Evolutionary conservation across 2,888 invertebrate species (phyloP).

Genomic region (Microctonus aethiopoides): DNA sequence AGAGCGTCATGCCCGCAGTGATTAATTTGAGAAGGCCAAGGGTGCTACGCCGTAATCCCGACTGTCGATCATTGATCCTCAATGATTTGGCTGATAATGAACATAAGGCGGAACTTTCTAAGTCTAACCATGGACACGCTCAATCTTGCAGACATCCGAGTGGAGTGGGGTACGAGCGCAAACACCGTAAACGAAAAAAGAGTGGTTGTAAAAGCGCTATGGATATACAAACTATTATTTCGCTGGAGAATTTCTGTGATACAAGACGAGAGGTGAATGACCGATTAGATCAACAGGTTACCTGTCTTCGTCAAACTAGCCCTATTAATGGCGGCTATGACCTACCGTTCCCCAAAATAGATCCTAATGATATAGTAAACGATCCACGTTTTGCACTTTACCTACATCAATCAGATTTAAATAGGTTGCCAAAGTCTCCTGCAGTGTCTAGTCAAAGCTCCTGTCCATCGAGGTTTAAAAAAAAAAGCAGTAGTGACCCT

Average conservation of each 20-base stretch:
- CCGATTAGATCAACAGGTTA: background rate
- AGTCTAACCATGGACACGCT: conserved; percentile 16
- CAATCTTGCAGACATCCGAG: background rate
- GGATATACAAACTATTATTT: background rate
- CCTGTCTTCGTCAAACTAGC: background rate
- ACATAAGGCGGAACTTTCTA: background rate
- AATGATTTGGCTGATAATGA: background rate
- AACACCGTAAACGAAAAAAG: conserved; percentile 10
- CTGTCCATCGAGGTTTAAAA: conserved; percentile 20
- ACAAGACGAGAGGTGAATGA: background rate
- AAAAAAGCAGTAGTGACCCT: conserved; percentile 4
- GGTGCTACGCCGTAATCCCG: conserved; percentile 61
- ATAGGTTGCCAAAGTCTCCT: conserved; percentile 24
- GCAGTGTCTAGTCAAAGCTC: conserved; percentile 44
- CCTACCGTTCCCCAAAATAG: conserved; percentile 12
- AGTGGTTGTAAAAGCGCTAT: background rate
- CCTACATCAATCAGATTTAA: background rate
- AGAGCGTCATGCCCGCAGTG: conserved; percentile 64
- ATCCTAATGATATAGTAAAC: background rate
- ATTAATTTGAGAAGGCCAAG: conserved; percentile 61
- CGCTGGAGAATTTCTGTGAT: background rate
- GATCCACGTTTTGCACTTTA: background rate
- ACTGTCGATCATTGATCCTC: conserved; percentile 45
- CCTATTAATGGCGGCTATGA: conserved; percentile 19
- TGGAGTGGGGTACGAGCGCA: conserved; percentile 15